phyloP scores from a whole-genome alignment of 2,113 vertebrate genomes.

The Brachyhypopomus gauderio region DNA sequence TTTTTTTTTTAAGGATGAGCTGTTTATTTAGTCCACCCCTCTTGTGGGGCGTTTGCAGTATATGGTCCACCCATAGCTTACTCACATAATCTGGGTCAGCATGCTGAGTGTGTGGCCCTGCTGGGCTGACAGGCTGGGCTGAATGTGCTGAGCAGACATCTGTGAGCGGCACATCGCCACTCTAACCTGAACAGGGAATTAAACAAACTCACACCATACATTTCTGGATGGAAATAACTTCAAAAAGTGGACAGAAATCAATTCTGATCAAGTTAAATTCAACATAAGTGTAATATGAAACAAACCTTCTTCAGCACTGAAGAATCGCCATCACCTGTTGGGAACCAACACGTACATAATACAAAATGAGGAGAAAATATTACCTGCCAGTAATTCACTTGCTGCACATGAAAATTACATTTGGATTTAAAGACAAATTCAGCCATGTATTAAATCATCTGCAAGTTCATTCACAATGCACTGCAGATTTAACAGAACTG shows the following conservation, averaged over 20 bases:
- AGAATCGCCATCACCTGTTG: conserved; percentile 74
- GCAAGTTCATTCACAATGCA: too few relatives aligned
- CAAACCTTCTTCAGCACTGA: conserved; percentile 80
- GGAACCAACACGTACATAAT: conserved; percentile 17
- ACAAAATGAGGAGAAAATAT: conserved; percentile 17
- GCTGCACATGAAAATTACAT: neutral
- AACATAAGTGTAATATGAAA: conserved; percentile 43
- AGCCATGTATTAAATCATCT: neutral
- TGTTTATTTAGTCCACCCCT: too few relatives aligned
- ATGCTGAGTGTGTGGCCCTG: conserved; percentile 47
- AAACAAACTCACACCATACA: neutral
- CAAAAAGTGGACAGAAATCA: neutral
- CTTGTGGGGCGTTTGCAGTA: neutral
- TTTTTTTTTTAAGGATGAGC: too few relatives aligned
- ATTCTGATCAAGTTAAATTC: neutral
- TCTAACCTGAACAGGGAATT: conserved; percentile 60
- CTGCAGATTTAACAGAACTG: too few relatives aligned
- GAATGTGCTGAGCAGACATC: conserved; percentile 54
- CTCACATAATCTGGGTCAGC: conserved; percentile 70
- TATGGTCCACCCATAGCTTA: neutral
- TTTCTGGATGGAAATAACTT: neutral
- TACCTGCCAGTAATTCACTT: too few relatives aligned
- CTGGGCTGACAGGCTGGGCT: conserved; percentile 27
- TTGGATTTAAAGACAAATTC: neutral
- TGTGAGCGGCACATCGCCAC: conserved; percentile 64